These are phyloP conservation scores for Ryuthela nishihirai DNA, from an alignment of 2,888 invertebrate species.

Conservation along the genomic window DNA sequence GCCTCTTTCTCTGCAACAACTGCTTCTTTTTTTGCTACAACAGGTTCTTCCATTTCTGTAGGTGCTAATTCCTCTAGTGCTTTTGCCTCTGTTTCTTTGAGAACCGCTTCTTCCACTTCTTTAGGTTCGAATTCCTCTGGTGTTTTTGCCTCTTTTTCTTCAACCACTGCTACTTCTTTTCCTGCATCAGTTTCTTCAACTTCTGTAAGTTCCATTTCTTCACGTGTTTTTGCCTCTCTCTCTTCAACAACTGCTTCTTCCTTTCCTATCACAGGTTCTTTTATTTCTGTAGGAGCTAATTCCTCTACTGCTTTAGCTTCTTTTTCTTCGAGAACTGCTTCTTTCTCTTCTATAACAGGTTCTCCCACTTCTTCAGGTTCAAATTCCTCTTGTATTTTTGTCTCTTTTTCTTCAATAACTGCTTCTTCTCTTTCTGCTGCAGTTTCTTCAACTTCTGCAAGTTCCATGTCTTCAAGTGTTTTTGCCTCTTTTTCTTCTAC, in stretches of 20 bases:
- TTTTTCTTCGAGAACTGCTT: neutral
- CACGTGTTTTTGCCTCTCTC: neutral
- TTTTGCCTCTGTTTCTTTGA: neutral
- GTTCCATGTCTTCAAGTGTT: neutral
- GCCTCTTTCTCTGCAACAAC: neutral
- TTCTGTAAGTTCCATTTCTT: neutral
- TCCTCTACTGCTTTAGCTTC: neutral
- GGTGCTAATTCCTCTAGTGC: neutral
- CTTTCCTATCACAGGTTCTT: slow-evolving; percentile 1
- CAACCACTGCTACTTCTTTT: neutral
- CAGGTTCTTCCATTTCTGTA: neutral
- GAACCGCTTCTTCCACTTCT: neutral
- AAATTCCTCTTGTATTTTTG: neutral
- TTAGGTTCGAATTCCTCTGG: neutral
- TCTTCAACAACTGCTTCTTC: neutral
- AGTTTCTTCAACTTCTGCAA: neutral
- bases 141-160: neutral
- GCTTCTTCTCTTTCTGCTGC: neutral
- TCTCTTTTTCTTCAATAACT: slow-evolving; percentile 3
- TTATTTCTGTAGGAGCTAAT: neutral
- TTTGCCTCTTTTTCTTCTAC: neutral
- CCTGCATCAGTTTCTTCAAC: neutral
- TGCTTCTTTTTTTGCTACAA: neutral
- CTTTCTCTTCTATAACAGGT: neutral
- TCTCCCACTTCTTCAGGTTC: neutral